phyloP scores from a whole-genome alignment of 2,113 vertebrate genomes.

The Aldabrachelys gigantea region DNA sequence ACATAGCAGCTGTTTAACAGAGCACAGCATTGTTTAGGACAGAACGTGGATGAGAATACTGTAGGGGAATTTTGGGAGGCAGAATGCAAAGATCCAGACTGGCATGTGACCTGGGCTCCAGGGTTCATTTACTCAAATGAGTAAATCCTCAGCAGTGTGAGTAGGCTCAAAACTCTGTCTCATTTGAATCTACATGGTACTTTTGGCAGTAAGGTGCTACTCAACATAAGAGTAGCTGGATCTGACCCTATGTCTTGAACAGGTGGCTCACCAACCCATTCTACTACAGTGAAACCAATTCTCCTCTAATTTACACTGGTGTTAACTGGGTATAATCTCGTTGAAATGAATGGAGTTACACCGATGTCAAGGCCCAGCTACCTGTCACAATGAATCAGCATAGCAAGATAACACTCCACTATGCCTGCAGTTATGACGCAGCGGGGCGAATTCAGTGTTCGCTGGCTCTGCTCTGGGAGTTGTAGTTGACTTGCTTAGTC shows the following conservation, averaged over 20 bases:
- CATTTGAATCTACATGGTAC: background rate
- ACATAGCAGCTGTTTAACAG: background rate
- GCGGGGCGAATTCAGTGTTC: background rate
- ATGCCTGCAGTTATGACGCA: background rate
- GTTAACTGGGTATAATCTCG: background rate
- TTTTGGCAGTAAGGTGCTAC: background rate
- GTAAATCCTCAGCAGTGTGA: accelerated
- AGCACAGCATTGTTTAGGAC: background rate
- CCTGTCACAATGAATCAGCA: background rate
- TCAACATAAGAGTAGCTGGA: background rate
- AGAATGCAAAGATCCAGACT: background rate
- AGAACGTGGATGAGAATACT: accelerated
- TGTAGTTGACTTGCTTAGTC: background rate
- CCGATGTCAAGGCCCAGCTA: background rate
- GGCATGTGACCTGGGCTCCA: background rate
- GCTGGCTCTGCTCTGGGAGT: background rate
- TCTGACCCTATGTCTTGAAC: background rate
- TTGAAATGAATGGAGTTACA: background rate
- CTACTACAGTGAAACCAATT: background rate
- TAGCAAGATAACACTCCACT: background rate
- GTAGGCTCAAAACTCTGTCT: accelerated
- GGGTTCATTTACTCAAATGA: accelerated
- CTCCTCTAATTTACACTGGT: background rate
- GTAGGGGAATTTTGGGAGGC: accelerated
- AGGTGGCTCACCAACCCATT: background rate